phyloP scores from a whole-genome alignment of 2,797 vertebrate species.

The Hephaestus fuliginosus region DNA sequence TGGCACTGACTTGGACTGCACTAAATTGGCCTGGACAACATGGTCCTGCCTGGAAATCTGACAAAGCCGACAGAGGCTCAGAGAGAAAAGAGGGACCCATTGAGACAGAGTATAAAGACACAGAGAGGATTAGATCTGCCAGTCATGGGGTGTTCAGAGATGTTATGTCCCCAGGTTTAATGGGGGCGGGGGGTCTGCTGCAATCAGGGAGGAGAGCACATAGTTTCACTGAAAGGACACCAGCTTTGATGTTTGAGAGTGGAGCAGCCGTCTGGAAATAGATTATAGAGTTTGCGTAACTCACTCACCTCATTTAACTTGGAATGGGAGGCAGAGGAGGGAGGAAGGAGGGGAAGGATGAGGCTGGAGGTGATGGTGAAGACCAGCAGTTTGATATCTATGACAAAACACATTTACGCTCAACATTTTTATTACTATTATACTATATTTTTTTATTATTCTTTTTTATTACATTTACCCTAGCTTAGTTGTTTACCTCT shows the following conservation, averaged over 20 bases:
- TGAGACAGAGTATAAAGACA: slow-evolving; percentile 23
- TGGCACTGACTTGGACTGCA: neutral
- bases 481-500: no score
- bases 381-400: neutral
- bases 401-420: no score
- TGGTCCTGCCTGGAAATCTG: neutral
- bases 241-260: slow-evolving; percentile 62
- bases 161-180: slow-evolving; percentile 29
- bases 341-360: neutral
- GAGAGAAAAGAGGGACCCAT: neutral
- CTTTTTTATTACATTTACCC: no score
- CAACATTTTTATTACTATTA: no score
- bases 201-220: slow-evolving; percentile 46
- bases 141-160: slow-evolving; percentile 26
- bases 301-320: slow-evolving; percentile 53
- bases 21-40: neutral
- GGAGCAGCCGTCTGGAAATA: slow-evolving; percentile 51
- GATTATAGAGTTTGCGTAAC: slow-evolving; percentile 56
- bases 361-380: neutral
- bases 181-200: slow-evolving; percentile 19
- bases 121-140: slow-evolving; percentile 55
- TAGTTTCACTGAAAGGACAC: slow-evolving; percentile 48
- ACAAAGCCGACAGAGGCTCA: slow-evolving; percentile 9
- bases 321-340: neutral
- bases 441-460: no score